These are phyloP conservation scores for Yasuhikotakia modesta DNA, from an alignment of 2,797 vertebrate genomes.

Conservation along the genomic window DNA sequence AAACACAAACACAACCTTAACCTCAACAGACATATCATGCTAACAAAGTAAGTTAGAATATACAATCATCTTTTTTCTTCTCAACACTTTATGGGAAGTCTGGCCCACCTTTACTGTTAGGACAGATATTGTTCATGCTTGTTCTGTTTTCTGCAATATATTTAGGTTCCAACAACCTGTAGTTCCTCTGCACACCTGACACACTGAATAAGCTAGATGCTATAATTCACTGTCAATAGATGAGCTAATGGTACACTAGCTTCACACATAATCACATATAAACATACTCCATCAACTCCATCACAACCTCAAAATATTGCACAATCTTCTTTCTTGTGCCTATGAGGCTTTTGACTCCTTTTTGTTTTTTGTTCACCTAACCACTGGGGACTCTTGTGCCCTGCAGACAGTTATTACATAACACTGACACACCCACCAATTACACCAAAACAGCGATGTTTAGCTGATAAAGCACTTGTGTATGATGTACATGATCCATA, in stretches of 20 bases:
- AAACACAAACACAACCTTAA: conserved; percentile 6
- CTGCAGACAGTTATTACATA: not conserved
- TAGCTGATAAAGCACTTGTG: not conserved
- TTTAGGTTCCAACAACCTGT: not conserved
- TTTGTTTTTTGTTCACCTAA: not conserved
- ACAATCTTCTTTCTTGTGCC: not conserved
- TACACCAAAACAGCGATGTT: not conserved
- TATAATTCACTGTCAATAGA: not conserved
- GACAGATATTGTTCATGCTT: conserved; percentile 4
- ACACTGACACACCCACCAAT: not conserved
- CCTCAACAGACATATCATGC: too few species aligned
- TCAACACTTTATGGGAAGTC: not conserved
- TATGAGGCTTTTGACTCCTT: not conserved
- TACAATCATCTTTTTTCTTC: too few species aligned
- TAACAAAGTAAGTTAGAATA: not conserved
- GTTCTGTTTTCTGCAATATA: not conserved
- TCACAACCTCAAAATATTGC: too few species aligned
- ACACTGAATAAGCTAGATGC: not conserved
- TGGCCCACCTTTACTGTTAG: conserved; percentile 2
- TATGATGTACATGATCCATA: not conserved
- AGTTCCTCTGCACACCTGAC: not conserved
- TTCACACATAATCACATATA: not conserved
- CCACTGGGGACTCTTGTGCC: not conserved
- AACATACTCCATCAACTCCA: too few species aligned
- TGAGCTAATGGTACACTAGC: not conserved